These are phyloP conservation scores for Drosophila watanabei DNA, from an alignment of 1,140 invertebrate species.

Conservation along the genomic window DNA sequence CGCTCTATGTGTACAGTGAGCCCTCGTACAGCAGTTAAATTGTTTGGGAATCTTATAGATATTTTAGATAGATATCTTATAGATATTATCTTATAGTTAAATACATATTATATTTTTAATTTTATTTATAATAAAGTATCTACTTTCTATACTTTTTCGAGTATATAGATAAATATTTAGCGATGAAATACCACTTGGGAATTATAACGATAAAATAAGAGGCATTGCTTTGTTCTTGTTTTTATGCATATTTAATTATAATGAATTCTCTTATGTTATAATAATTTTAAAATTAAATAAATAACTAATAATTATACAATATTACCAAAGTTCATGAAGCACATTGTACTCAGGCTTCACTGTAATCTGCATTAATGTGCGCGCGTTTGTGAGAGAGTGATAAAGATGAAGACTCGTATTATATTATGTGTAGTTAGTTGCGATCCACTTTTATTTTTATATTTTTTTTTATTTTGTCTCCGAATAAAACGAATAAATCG, in stretches of 20 bases:
- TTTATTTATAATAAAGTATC: too few species aligned
- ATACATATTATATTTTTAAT: too few species aligned
- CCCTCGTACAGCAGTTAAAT: neutral
- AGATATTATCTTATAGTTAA: neutral
- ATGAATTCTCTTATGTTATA: neutral
- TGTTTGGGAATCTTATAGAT: neutral
- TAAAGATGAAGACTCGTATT: constrained; percentile 63
- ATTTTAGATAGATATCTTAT: neutral
- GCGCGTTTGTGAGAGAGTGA: constrained; percentile 29
- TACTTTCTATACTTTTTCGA: too few species aligned
- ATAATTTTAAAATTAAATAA: neutral
- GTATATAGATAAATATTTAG: too few species aligned
- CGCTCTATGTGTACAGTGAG: constrained; percentile 16
- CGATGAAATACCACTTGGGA: neutral
- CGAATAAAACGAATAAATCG: constrained; percentile 29
- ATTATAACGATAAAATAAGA: neutral
- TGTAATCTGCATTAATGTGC: constrained; percentile 24
- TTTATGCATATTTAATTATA: neutral
- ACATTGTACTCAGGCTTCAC: neutral
- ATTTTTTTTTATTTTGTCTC: neutral
- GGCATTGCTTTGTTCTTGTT: neutral
- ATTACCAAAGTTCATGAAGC: neutral
- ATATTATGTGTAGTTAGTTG: constrained; percentile 69
- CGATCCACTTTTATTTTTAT: constrained; percentile 30
- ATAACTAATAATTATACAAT: neutral